These are phyloP conservation scores for Xenopus borealis DNA, from an alignment of 2,113 vertebrate species.

Conservation along the genomic window DNA sequence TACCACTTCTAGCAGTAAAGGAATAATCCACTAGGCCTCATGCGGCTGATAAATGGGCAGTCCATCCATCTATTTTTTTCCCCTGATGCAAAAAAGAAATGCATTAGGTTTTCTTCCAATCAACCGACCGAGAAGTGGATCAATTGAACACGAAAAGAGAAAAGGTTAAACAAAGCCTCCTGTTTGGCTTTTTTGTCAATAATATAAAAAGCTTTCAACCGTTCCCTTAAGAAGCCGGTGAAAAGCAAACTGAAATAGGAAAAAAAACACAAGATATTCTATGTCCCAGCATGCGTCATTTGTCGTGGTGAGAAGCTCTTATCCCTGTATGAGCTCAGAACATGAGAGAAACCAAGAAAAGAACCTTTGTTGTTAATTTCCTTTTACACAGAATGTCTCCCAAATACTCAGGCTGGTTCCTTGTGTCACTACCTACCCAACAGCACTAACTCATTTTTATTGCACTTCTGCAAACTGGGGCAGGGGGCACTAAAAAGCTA, in stretches of 20 bases:
- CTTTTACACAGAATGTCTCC: constrained; percentile 9
- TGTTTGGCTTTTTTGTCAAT: constrained; percentile 42
- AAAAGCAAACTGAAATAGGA: constrained; percentile 31
- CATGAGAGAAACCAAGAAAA: constrained; percentile 33
- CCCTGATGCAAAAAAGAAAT: constrained; percentile 24
- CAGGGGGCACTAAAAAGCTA: constrained; percentile 6
- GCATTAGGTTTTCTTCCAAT: constrained; percentile 37
- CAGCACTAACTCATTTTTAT: background rate
- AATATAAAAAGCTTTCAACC: constrained; percentile 44
- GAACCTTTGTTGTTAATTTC: constrained; percentile 35
- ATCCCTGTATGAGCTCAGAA: constrained; percentile 35
- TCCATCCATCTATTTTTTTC: constrained; percentile 29
- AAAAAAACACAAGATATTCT: constrained; percentile 38
- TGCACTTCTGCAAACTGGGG: background rate
- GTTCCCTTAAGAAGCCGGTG: constrained; percentile 37
- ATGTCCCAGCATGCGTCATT: constrained; percentile 37
- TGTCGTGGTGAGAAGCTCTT: constrained; percentile 43
- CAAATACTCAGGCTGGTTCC: constrained; percentile 1
- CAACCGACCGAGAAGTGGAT: constrained; percentile 35
- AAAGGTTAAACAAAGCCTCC: constrained; percentile 46
- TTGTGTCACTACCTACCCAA: constrained; percentile 5
- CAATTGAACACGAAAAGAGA: constrained; percentile 32
- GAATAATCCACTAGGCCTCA: background rate
- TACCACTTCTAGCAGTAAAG: background rate
- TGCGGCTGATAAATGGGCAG: constrained; percentile 5